A percentile compares a stretch with the other conserved stretches of the same genome.
Evolutionary conservation across 2,113 vertebrate species (phyloP).

Genomic region (Hippopotamus amphibius): DNA sequence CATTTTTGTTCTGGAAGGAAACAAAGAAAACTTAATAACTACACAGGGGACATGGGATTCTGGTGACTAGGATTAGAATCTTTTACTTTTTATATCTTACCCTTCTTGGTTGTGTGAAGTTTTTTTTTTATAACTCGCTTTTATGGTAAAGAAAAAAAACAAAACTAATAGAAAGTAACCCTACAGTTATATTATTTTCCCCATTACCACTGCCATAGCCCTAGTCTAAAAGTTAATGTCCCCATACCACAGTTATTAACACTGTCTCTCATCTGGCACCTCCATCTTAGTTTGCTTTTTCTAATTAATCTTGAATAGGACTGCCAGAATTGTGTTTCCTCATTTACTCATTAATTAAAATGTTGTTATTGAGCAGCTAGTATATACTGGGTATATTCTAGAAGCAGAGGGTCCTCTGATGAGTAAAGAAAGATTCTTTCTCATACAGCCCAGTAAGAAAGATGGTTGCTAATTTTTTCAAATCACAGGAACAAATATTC

Average conservation of each 20-base stretch:
- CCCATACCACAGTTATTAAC: not conserved
- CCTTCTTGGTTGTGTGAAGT: not conserved
- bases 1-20: not conserved
- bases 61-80: too few species aligned
- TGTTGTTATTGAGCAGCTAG: not conserved
- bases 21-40: not conserved
- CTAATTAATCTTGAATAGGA: not conserved
- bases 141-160: not conserved
- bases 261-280: not conserved
- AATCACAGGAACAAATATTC: not conserved
- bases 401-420: not conserved
- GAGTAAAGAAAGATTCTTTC: not conserved
- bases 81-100: not conserved
- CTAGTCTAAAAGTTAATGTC: not conserved
- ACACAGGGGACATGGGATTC: not conserved
- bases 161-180: not conserved
- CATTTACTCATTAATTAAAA: not conserved
- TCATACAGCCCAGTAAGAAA: not conserved
- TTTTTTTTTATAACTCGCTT: not conserved
- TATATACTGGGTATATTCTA: not conserved
- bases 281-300: not conserved
- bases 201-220: not conserved
- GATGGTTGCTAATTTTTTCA: not conserved
- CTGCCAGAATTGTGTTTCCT: not conserved
- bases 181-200: not conserved